phyloP scores from a whole-genome alignment of 2,888 invertebrate genomes.

The Ochropleura plecta region DNA sequence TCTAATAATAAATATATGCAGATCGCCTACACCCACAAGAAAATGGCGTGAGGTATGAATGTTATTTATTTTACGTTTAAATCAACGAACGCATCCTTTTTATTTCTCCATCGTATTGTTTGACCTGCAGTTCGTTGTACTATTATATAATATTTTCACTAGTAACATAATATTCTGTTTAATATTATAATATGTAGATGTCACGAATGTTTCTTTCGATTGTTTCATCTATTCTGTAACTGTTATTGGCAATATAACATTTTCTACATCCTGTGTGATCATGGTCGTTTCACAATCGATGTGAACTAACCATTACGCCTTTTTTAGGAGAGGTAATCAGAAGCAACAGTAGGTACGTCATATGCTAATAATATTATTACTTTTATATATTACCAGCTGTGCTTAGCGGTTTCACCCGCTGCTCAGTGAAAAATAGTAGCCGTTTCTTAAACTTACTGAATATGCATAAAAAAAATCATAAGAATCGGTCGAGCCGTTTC shows the following conservation, averaged over 20 bases:
- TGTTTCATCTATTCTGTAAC: not conserved
- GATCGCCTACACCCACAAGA: not conserved
- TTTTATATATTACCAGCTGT: too few relatives aligned
- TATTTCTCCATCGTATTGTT: constrained; percentile 11
- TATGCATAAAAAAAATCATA: too few relatives aligned
- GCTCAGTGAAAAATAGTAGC: too few relatives aligned
- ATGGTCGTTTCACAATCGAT: not conserved
- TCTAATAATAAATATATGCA: too few relatives aligned
- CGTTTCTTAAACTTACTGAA: too few relatives aligned
- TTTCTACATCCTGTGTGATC: not conserved
- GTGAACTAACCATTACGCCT: not conserved
- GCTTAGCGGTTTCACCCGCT: too few relatives aligned
- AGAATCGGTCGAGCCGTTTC: too few relatives aligned
- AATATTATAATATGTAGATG: not conserved
- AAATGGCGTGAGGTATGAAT: not conserved
- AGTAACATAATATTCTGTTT: not conserved
- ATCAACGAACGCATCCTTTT: not conserved
- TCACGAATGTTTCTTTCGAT: constrained; percentile 15
- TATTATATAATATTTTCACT: constrained; percentile 13
- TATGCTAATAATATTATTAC: too few relatives aligned
- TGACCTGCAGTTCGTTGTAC: not conserved
- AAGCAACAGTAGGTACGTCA: not conserved
- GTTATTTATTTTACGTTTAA: constrained; percentile 2
- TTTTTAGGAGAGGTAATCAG: not conserved
- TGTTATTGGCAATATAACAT: not conserved